Conservation (phyloP, 2,113 vertebrate species). For the Triplophysa rosa region DNA sequence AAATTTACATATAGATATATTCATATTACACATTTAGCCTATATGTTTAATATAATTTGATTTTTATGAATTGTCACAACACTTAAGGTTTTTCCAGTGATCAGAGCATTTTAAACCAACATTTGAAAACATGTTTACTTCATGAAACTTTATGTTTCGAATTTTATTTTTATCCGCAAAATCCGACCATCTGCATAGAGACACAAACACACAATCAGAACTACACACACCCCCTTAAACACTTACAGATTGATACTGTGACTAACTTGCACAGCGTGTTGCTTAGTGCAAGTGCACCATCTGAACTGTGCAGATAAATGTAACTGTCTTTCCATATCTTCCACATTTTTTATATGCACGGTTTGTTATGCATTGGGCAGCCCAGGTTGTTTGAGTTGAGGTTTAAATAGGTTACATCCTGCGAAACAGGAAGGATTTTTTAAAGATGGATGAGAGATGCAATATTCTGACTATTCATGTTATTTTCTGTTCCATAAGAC, state of each 20-base stretch:
- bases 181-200: not conserved
- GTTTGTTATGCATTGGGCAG: not conserved
- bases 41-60: no score
- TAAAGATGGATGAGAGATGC: slow-evolving; percentile 3
- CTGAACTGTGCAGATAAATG: slow-evolving; percentile 50
- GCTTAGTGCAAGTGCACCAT: slow-evolving; percentile 21
- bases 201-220: slow-evolving; percentile 11
- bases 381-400: not conserved
- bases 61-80: no score
- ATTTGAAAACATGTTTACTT: not conserved
- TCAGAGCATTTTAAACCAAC: no score
- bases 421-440: not conserved
- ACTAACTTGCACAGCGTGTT: slow-evolving; percentile 28
- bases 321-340: slow-evolving; percentile 14
- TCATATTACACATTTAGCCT: no score
- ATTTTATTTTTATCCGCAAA: no score
- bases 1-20: no score
- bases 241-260: slow-evolving; percentile 21
- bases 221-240: slow-evolving; percentile 17
- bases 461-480: not conserved
- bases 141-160: no score
- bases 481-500: not conserved
- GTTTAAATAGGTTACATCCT: slow-evolving; percentile 29
- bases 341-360: no score
- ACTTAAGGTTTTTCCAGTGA: no score